These are phyloP conservation scores for Nansenia antarctica DNA, from an alignment of 2,113 vertebrate genomes.

Conservation along the genomic window DNA sequence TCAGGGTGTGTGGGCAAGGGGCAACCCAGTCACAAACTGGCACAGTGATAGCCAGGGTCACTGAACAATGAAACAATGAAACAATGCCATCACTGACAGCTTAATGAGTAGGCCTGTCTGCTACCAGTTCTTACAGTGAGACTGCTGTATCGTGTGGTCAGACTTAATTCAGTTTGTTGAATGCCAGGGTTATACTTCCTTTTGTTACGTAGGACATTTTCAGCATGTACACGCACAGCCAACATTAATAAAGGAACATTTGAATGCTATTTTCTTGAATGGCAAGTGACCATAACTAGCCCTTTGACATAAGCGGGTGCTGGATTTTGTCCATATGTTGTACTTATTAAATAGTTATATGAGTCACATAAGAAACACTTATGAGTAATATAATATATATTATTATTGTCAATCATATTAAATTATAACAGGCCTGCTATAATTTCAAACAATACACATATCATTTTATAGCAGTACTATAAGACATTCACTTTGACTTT, in stretches of 20 bases:
- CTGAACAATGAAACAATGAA: neutral
- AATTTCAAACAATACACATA: too few species aligned
- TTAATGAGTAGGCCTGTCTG: neutral
- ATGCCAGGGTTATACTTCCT: neutral
- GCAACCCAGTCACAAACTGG: conserved; percentile 4
- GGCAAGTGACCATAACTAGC: neutral
- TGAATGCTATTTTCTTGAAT: neutral
- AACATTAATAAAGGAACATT: too few species aligned
- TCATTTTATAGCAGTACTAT: too few species aligned
- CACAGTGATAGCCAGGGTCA: conserved; percentile 24
- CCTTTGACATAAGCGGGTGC: neutral
- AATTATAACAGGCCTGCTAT: too few species aligned
- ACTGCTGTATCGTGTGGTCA: neutral
- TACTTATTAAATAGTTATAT: too few species aligned
- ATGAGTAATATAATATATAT: too few species aligned
- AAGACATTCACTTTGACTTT: too few species aligned
- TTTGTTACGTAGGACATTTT: too few species aligned
- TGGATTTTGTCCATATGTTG: neutral
- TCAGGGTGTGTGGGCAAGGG: neutral
- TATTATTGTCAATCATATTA: too few species aligned
- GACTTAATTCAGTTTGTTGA: neutral
- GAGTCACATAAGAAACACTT: too few species aligned
- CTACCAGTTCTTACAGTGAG: neutral
- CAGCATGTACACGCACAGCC: too few species aligned
- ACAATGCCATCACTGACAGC: conserved; percentile 10